phyloP scores from a whole-genome alignment of 1,140 invertebrate species.

The Metopolophium dirhodum region DNA sequence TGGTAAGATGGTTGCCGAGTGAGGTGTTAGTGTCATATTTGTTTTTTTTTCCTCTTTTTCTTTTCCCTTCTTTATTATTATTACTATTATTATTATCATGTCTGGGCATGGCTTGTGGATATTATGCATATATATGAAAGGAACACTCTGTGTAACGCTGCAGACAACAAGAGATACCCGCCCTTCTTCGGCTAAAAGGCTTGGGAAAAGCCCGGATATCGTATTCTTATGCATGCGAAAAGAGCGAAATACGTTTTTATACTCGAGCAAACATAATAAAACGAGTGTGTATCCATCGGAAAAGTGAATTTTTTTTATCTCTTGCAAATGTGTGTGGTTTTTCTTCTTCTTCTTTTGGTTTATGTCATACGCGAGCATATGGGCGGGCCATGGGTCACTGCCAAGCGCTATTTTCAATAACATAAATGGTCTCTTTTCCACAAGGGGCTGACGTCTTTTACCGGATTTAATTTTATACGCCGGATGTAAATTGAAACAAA shows the following conservation, averaged over 20 bases:
- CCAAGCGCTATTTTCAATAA: constrained; percentile 51
- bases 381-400: constrained; percentile 46
- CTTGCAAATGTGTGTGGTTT: not conserved
- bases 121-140: constrained; percentile 21
- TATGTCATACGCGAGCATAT: not conserved
- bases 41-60: constrained; percentile 21
- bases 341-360: not conserved
- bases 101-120: constrained; percentile 10
- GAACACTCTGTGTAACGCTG: not conserved
- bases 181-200: constrained; percentile 24
- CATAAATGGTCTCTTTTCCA: constrained; percentile 32
- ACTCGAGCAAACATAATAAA: constrained; percentile 55
- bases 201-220: constrained; percentile 40
- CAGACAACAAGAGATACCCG: not conserved
- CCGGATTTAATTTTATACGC: constrained; percentile 45
- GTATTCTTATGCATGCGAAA: constrained; percentile 29
- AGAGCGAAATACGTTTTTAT: constrained; percentile 48
- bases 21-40: constrained; percentile 55
- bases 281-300: constrained; percentile 36
- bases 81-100: not conserved
- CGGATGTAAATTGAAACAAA: constrained; percentile 49
- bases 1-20: constrained; percentile 9
- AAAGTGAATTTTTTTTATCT: constrained; percentile 53
- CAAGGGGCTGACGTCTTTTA: constrained; percentile 34
- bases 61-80: not conserved